Evolutionary conservation across 2,797 vertebrate species (phyloP), one percentile per base, ranked within the genome.

Genomic region (Alauda arvensis): DNA sequence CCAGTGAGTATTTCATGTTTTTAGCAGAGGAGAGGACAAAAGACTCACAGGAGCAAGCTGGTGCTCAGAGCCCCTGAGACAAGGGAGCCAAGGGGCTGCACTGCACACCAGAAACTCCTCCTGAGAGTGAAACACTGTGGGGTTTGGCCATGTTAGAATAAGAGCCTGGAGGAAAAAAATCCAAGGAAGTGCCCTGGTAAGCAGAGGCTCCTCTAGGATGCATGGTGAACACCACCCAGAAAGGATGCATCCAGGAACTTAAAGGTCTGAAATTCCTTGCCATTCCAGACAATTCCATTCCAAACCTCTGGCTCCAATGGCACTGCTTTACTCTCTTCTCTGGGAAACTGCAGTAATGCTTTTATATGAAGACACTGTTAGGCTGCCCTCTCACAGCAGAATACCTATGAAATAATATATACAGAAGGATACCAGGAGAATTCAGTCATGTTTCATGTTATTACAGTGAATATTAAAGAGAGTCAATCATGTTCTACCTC

Each of bases 401-500:
- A 65, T 67, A 88, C 61, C 52, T 42, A 5, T 8, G 65, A 61
- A 89, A 70, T 39, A 46, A 40, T 71, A 59, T 14, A 59, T 80
- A 62, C 75, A 74, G 70, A 34, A 87, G n/a, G 63, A 72, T 40
- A 74, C 9, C 0, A 0, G 11, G 49, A 87, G 87, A 85, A 85
- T 81, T 93, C 78, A n/a, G 8, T 59, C 56, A 62, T 76, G 77
- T 82, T 94, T 78, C 72, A 60, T 57, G 76, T 92, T 95, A 93
- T 91, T 93, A 85, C 17, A 77, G 80, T 69, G 83, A 94, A 87
- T 92, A 94, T 92, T 92, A 92, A 91, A 95, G 91, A 72, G 49
- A 95, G 87, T 93, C 77, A 94, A 92, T 95, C 90, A 95, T 87
- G 71, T 91, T 79, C 89, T 72, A 91, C 29, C n/a, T 88, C 56